Evolutionary conservation across 1,140 invertebrate species (phyloP).

Genomic region (Homarus americanus): DNA sequence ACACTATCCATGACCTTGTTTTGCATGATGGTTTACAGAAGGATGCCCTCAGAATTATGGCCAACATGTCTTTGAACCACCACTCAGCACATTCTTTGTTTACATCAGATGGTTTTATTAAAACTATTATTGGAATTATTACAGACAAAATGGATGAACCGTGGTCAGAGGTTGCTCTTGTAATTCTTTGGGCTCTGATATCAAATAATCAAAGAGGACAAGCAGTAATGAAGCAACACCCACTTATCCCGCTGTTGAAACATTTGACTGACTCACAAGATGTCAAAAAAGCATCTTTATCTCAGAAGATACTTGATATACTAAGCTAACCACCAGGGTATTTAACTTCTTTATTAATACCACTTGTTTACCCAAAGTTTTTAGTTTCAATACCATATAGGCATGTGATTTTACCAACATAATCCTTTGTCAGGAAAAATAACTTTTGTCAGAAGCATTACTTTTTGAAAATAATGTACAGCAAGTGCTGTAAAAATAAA

Average conservation of each 20-base stretch:
- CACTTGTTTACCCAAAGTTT: too few species aligned
- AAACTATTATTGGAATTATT: background rate
- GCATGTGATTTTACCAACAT: too few species aligned
- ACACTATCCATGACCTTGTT: constrained; percentile 26
- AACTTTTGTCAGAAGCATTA: too few species aligned
- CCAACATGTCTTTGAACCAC: constrained; percentile 44
- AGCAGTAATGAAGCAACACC: constrained; percentile 50
- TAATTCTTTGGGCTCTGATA: constrained; percentile 49
- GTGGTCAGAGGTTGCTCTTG: background rate
- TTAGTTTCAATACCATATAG: too few species aligned
- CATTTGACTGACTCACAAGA: constrained; percentile 11
- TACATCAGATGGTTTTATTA: background rate
- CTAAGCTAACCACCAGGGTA: background rate
- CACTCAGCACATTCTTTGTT: constrained; percentile 9
- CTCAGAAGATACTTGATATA: constrained; percentile 14
- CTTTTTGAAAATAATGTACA: too few species aligned
- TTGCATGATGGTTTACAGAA: background rate
- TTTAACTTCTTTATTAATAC: background rate
- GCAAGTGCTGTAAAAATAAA: too few species aligned
- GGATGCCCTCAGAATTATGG: constrained; percentile 36
- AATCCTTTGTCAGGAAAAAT: too few species aligned
- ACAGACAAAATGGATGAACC: background rate
- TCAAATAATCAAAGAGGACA: constrained; percentile 60
- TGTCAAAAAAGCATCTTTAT: background rate
- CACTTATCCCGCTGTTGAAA: constrained; percentile 21